Evolutionary conservation across 1,140 invertebrate species (phyloP).

Genomic region (Drosophila lacertosa): DNA sequence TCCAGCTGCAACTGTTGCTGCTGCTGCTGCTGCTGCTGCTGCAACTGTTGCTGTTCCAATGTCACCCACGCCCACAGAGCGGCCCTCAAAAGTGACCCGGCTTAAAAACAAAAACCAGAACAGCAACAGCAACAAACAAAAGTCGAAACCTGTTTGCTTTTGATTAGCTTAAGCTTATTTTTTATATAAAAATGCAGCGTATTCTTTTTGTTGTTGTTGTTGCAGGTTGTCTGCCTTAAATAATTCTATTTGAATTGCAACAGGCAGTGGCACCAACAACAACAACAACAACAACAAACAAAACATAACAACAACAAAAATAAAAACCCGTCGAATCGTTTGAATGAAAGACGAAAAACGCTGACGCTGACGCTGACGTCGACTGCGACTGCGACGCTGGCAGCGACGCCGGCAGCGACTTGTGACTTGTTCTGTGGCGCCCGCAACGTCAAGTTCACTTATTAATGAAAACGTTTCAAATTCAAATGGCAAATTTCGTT

Average conservation of each 20-base stretch:
- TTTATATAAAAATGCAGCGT: constrained; percentile 43
- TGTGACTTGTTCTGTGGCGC: constrained; percentile 44
- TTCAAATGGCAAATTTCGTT: constrained; percentile 73
- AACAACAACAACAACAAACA: constrained; percentile 47
- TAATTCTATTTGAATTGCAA: constrained; percentile 72
- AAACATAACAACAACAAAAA: constrained; percentile 28
- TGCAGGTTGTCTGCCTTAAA: constrained; percentile 56
- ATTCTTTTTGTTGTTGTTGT: constrained; percentile 16
- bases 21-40: not conserved
- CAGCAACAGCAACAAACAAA: not conserved
- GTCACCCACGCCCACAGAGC: constrained; percentile 3
- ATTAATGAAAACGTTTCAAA: constrained; percentile 74
- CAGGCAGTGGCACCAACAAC: constrained; percentile 68
- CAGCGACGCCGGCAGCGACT: constrained; percentile 13
- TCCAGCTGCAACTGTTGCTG: not conserved
- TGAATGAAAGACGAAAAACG: constrained; percentile 59
- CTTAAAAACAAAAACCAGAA: constrained; percentile 46
- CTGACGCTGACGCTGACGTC: not conserved
- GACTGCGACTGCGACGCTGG: not conserved
- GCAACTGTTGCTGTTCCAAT: not conserved
- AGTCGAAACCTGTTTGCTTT: constrained; percentile 65
- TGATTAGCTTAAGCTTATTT: constrained; percentile 59
- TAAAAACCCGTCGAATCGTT: constrained; percentile 48
- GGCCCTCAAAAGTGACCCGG: constrained; percentile 18
- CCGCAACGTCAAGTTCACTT: constrained; percentile 53